Percentiles rank a stretch among this genome's conserved stretches.
Evolutionary conservation across 1,140 invertebrate genomes (phyloP).

Genomic region (Paracyclopina nana): DNA sequence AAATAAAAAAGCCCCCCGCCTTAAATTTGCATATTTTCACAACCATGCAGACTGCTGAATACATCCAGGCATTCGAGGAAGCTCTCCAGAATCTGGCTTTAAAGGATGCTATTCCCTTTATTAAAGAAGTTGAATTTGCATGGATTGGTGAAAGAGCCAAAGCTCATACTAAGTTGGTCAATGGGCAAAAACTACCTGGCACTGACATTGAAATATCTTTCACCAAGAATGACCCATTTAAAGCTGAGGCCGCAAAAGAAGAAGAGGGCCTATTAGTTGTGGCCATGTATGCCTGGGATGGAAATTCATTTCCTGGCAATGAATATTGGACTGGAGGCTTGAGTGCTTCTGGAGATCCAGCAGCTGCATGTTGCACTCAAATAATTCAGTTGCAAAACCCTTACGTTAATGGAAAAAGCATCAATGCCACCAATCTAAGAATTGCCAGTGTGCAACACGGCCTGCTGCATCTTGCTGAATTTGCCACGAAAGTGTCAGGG

Average conservation of each 20-base stretch:
- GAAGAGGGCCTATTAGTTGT: slow-evolving; percentile 33
- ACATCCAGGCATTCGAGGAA: neutral
- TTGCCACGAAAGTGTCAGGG: slow-evolving; percentile 21
- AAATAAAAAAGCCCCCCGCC: too few relatives aligned
- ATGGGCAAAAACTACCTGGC: slow-evolving; percentile 25
- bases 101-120: neutral
- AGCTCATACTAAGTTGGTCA: neutral
- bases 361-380: slow-evolving; percentile 37
- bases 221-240: slow-evolving; percentile 25
- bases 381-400: slow-evolving; percentile 37
- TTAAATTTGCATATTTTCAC: too few relatives aligned
- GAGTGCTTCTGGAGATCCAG: slow-evolving; percentile 36
- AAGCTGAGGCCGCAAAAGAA: slow-evolving; percentile 20
- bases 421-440: slow-evolving; percentile 31
- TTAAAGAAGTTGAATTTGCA: neutral
- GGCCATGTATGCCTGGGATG: slow-evolving; percentile 43
- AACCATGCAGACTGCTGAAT: slow-evolving; percentile 15
- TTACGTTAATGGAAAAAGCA: slow-evolving; percentile 31
- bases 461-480: slow-evolving; percentile 32
- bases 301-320: slow-evolving; percentile 32
- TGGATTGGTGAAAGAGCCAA: too few relatives aligned
- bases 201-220: slow-evolving; percentile 27
- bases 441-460: slow-evolving; percentile 30
- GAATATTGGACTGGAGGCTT: slow-evolving; percentile 27
- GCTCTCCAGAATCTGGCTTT: neutral